Evolutionary conservation across 2,113 vertebrate genomes (phyloP), one percentile per base, ranked within the genome.

Genomic region (Anolis carolinensis): DNA sequence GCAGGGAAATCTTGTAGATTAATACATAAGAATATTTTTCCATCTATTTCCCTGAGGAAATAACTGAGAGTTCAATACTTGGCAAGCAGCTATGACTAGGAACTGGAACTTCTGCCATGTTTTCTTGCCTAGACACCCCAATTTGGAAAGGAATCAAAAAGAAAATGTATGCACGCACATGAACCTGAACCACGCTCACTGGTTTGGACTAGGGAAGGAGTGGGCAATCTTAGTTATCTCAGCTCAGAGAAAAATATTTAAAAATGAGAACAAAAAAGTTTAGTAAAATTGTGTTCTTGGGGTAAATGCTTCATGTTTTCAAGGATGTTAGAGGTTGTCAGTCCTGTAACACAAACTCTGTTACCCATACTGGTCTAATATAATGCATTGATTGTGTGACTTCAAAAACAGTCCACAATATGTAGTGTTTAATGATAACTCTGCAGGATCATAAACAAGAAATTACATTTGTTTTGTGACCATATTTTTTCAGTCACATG

Each of bases 21-120:
- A 32, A 20, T 20, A 23, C 10, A 82, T 30, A 71, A 52, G 32
- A 82, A 71, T 34, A 21, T 34, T 27, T 5, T 27, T 48, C 44
- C 36, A 21, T 72, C 10, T 34, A 27, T 72, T 83, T 83, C 50
- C n/a, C 50, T 25, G 50, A 21, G 50, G 70, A 83, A 73, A 36
- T 2, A 83, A 72, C 68, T 72, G 16, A 27, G 48, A 72, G 16
- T 18, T 73, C 25, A 32, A 72, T 72, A 25, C 48, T 34, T 73
- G 68, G n/a, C n/a, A 30, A 25, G 25, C 36, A 20, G 8, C 10
- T 70, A 30, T 50, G 8, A 18, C 44, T 4, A 50, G 30, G 27
- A 39, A 81, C 84, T 89, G 75, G 39, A 27, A 84, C 50, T 44
- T 91, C 78, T 87, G 87, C 83, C 81, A 39, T 48, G 39, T 92